Evolutionary conservation across 2,797 vertebrate genomes (phyloP).

Genomic region (Spinibarbus caldwelli): DNA sequence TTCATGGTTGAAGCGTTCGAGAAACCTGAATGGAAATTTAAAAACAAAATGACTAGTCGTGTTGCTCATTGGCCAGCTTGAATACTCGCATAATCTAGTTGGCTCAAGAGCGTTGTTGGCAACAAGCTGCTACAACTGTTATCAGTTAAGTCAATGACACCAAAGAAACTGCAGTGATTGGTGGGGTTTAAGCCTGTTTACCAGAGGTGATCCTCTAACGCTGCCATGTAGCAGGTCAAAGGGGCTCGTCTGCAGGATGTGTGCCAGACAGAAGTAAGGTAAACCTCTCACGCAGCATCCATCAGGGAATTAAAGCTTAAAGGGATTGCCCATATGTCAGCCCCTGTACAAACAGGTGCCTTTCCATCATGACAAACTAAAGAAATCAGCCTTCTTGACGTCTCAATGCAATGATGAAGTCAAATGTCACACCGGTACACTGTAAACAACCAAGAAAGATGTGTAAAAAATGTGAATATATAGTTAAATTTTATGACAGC

Average conservation of each 20-base stretch:
- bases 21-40: slow-evolving; percentile 32
- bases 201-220: slow-evolving; percentile 38
- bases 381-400: neutral
- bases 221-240: slow-evolving; percentile 5
- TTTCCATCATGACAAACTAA: neutral
- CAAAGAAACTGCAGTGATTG: neutral
- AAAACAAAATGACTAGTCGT: slow-evolving; percentile 31
- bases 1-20: slow-evolving; percentile 59
- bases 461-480: too few species aligned
- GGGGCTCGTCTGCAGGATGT: slow-evolving; percentile 15
- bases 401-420: neutral
- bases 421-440: slow-evolving; percentile 12
- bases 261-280: slow-evolving; percentile 51
- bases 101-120: neutral
- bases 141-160: neutral
- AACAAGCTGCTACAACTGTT: neutral
- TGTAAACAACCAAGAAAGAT: neutral
- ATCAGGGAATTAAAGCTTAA: slow-evolving; percentile 64
- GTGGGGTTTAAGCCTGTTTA: slow-evolving; percentile 40
- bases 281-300: slow-evolving; percentile 19
- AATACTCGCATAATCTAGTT: slow-evolving; percentile 7
- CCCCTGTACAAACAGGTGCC: slow-evolving; percentile 24
- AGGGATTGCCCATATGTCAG: slow-evolving; percentile 75
- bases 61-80: slow-evolving; percentile 27
- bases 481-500: neutral